Evolutionary conservation across 2,113 vertebrate genomes (phyloP).

Genomic region (Myotis brandtii): DNA sequence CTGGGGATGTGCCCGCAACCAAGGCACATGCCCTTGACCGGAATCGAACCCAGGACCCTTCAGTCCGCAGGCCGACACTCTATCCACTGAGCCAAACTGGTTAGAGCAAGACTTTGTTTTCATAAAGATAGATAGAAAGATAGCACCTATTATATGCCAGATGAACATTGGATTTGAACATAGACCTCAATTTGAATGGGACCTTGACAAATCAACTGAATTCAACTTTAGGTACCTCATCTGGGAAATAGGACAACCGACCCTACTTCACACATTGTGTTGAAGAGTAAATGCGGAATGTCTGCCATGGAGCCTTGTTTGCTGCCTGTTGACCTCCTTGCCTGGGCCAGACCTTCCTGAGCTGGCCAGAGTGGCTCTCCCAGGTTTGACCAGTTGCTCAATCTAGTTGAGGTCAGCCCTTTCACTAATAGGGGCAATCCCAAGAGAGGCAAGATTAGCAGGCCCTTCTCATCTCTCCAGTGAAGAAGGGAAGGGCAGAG

Average conservation of each 20-base stretch:
- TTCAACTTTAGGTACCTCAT: neutral
- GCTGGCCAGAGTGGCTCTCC: neutral
- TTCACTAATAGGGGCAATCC: neutral
- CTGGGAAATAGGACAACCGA: neutral
- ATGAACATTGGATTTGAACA: constrained; percentile 27
- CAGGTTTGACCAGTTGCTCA: neutral
- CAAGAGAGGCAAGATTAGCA: neutral
- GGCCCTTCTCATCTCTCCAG: neutral
- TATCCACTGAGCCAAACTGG: no score
- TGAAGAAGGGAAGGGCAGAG: constrained; percentile 8
- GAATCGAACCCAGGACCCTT: no score
- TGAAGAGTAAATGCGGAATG: neutral
- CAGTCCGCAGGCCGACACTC: no score
- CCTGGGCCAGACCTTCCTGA: neutral
- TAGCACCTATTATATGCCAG: neutral
- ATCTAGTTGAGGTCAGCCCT: neutral
- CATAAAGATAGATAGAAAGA: neutral
- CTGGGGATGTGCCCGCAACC: no score
- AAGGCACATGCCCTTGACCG: no score
- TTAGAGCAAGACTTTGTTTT: neutral
- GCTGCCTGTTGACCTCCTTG: neutral
- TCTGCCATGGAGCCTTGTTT: neutral
- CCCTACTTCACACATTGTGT: neutral
- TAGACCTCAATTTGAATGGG: neutral
- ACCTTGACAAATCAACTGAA: neutral